phyloP scores from a whole-genome alignment of 2,797 vertebrate genomes.

The Coracias cyanogaster region DNA sequence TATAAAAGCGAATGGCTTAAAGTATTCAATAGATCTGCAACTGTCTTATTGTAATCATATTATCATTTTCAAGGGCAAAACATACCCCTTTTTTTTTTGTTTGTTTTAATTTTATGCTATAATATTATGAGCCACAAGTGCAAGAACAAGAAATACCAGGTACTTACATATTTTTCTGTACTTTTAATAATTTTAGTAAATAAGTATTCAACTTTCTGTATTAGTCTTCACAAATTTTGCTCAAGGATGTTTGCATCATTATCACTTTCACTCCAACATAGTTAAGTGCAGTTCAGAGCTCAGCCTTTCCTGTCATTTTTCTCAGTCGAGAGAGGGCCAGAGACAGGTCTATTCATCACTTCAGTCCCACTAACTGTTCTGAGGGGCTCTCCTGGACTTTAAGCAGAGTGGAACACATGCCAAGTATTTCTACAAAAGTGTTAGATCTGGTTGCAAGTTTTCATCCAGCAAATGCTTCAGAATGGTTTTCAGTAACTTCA shows the following conservation, averaged over 20 bases:
- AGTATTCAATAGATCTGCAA: slow-evolving; percentile 46
- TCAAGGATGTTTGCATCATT: neutral
- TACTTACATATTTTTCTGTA: neutral
- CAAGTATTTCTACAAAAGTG: neutral
- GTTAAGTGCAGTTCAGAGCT: neutral
- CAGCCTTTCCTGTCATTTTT: neutral
- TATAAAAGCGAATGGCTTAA: slow-evolving; percentile 62
- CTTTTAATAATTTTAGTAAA: neutral
- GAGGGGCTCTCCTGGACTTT: neutral
- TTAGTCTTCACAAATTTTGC: neutral
- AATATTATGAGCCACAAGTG: neutral
- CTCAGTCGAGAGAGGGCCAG: neutral
- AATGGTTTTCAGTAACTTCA: neutral
- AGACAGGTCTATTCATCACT: neutral
- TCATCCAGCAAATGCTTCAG: neutral
- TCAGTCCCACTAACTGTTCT: neutral
- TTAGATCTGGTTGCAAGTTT: neutral
- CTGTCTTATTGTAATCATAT: neutral
- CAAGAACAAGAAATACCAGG: neutral
- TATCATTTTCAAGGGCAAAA: slow-evolving; percentile 50
- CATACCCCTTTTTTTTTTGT: neutral
- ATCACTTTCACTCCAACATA: neutral
- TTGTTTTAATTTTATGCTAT: neutral
- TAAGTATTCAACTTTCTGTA: neutral
- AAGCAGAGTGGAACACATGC: neutral